Conservation (phyloP, 2,113 vertebrate species). For the Petrocephalus microphthalmus region DNA sequence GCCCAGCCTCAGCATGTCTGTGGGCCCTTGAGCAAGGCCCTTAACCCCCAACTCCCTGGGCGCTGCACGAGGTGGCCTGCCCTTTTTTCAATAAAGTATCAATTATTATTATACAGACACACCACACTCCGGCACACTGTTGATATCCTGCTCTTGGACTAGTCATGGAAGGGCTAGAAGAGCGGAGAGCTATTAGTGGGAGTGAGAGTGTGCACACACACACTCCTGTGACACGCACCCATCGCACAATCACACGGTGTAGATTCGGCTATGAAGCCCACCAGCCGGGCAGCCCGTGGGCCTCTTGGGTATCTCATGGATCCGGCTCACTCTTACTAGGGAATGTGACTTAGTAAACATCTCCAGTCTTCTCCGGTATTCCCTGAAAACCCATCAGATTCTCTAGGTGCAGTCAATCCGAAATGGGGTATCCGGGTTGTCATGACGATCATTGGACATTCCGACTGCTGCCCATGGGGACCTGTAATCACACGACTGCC, state of each 20-base stretch:
- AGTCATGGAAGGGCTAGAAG: slow-evolving; percentile 65
- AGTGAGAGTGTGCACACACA: neutral
- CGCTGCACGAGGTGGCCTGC: no score
- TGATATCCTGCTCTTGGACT: slow-evolving; percentile 66
- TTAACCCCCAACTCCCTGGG: no score
- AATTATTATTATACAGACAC: slow-evolving; percentile 27
- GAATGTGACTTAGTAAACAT: neutral
- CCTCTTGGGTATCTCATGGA: neutral
- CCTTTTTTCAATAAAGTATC: no score
- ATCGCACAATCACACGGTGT: no score
- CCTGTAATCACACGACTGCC: neutral
- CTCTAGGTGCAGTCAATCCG: neutral
- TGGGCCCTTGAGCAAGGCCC: no score
- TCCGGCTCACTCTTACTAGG: neutral
- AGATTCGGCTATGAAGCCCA: no score
- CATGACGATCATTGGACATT: neutral
- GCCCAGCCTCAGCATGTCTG: no score
- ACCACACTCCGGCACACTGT: slow-evolving; percentile 55
- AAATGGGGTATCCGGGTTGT: neutral
- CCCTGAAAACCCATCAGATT: neutral
- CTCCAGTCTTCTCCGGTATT: neutral
- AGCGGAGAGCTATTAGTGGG: neutral
- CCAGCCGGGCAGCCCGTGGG: neutral
- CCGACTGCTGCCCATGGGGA: neutral
- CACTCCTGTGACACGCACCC: neutral